A percentile compares a stretch with the other conserved stretches of the same genome.
Evolutionary conservation across 2,888 invertebrate species (phyloP).

Genomic region (Drosophila barbarae): DNA sequence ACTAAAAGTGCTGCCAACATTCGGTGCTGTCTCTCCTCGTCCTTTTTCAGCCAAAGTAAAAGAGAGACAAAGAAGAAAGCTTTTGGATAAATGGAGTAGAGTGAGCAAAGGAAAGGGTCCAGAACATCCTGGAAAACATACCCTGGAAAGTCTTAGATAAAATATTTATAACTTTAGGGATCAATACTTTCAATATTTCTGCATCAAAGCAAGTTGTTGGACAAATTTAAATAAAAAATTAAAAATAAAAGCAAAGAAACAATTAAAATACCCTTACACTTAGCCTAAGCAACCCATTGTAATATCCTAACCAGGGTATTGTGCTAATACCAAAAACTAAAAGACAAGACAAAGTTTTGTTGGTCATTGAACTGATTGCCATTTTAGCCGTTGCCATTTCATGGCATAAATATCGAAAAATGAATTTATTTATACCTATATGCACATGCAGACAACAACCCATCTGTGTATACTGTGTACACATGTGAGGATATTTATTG

Average conservation of each 20-base stretch:
- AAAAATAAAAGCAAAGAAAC: too few species aligned
- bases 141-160: neutral
- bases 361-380: conserved; percentile 62
- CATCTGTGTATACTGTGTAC: conserved; percentile 27
- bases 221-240: neutral
- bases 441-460: conserved; percentile 31
- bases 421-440: conserved; percentile 40
- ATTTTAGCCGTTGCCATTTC: conserved; percentile 50
- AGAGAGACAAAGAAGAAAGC: neutral
- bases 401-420: conserved; percentile 59
- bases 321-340: conserved; percentile 23
- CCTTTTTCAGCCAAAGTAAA: conserved; percentile 19
- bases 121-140: neutral
- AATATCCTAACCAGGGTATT: neutral
- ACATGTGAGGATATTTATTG: conserved; percentile 35
- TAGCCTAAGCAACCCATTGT: neutral
- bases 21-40: conserved; percentile 31
- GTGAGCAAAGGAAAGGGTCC: too few species aligned
- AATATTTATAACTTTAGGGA: neutral
- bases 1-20: conserved; percentile 70
- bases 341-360: conserved; percentile 49
- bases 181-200: neutral
- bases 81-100: neutral
- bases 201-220: neutral
- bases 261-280: too few species aligned